Percentiles rank a stretch among this genome's conserved stretches.
These are phyloP conservation scores for Busseola fusca DNA, from an alignment of 2,888 invertebrate species.

Conservation along the genomic window DNA sequence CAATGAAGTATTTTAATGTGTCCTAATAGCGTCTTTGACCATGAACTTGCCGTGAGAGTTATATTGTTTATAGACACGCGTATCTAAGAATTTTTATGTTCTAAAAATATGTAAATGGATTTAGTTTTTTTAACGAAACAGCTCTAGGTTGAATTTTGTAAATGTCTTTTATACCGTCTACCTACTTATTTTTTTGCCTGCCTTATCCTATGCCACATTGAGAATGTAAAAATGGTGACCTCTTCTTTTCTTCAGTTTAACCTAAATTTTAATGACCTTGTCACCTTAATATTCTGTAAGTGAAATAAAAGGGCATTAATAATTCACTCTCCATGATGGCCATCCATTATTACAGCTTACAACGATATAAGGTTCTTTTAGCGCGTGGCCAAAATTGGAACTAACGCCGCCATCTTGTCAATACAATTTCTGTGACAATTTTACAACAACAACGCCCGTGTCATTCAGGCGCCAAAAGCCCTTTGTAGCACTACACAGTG, in stretches of 20 bases:
- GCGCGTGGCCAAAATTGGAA: neutral
- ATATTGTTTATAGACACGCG: constrained; percentile 9
- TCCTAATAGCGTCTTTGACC: constrained; percentile 37
- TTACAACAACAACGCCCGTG: neutral
- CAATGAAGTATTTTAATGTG: constrained; percentile 46
- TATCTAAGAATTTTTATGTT: neutral
- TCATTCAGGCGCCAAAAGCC: no score
- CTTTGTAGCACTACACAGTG: neutral
- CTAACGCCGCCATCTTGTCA: neutral
- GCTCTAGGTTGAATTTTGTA: neutral
- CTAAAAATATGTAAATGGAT: neutral
- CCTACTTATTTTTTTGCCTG: neutral
- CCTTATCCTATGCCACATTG: neutral
- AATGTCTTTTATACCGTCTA: neutral
- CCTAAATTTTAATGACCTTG: neutral
- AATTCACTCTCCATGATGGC: neutral
- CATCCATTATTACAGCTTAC: neutral
- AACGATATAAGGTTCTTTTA: neutral
- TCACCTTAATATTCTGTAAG: neutral
- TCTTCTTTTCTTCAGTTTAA: neutral
- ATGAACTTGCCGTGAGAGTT: constrained; percentile 56
- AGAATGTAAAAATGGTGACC: neutral
- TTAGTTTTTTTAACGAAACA: neutral
- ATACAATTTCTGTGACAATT: neutral
- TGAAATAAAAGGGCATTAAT: neutral